These are phyloP conservation scores for Aplocera efformata DNA, from an alignment of 2,888 invertebrate genomes.

Conservation along the genomic window DNA sequence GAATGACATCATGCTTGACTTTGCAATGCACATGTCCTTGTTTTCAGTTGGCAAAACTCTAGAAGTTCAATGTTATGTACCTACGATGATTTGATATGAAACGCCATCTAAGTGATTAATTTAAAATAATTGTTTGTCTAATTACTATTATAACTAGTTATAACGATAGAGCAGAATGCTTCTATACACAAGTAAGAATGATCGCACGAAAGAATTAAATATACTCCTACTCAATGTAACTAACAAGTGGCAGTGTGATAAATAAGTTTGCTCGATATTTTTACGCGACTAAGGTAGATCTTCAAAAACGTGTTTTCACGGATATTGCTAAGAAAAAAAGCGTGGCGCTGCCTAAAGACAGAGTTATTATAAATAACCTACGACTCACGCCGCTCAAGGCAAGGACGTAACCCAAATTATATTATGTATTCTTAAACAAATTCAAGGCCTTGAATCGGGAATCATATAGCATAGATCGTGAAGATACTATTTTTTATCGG, in stretches of 20 bases:
- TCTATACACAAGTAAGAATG: no score
- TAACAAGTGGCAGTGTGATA: neutral
- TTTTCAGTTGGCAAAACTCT: constrained; percentile 20
- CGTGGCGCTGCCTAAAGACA: constrained; percentile 44
- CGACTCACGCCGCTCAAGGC: constrained; percentile 69
- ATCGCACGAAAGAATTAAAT: no score
- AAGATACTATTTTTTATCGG: constrained; percentile 1
- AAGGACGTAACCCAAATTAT: constrained; percentile 68
- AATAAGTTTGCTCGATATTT: constrained; percentile 2
- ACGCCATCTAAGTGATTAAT: no score
- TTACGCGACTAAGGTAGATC: constrained; percentile 10
- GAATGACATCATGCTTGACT: constrained; percentile 43
- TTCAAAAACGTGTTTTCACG: constrained; percentile 24
- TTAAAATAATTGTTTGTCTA: no score
- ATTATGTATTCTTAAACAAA: constrained; percentile 55
- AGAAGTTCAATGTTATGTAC: constrained; percentile 21
- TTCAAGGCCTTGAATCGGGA: constrained; percentile 55
- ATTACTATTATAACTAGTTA: no score
- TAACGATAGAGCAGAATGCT: neutral
- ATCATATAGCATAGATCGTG: constrained; percentile 3
- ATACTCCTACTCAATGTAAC: no score
- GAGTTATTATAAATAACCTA: constrained; percentile 67
- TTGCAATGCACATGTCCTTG: constrained; percentile 29
- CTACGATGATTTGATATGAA: neutral
- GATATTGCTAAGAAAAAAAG: constrained; percentile 35